Percentiles rank a stretch among this genome's conserved stretches.
Conservation (phyloP, 2,113 vertebrate genomes). For the Scolopax mira region DNA sequence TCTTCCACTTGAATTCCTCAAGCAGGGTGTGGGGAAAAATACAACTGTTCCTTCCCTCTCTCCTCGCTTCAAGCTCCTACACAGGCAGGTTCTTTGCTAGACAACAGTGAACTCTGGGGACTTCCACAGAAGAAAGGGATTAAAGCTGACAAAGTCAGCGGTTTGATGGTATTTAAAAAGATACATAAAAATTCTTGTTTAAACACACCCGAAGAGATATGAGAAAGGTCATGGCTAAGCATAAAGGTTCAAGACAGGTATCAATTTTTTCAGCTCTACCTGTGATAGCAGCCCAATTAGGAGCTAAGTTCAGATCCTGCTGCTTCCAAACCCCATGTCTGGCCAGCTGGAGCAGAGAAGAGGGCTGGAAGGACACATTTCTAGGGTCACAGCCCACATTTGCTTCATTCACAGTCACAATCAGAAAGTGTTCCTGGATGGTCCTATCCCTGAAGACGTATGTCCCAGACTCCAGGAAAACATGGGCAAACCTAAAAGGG, state of each 20-base stretch:
- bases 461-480: conserved; percentile 85
- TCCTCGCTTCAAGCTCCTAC: not conserved
- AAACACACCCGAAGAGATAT: not conserved
- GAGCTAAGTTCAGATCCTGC: conserved; percentile 77
- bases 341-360: conserved; percentile 83
- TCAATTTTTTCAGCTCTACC: conserved; percentile 62
- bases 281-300: conserved; percentile 84
- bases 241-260: not conserved
- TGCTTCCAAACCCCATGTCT: conserved; percentile 77
- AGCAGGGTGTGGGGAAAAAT: not conserved
- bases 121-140: not conserved
- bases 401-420: conserved; percentile 82
- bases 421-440: conserved; percentile 73
- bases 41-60: not conserved
- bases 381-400: conserved; percentile 74
- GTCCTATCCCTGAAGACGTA: conserved; percentile 86
- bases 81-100: not conserved
- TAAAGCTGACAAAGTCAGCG: not conserved
- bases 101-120: not conserved
- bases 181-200: not conserved
- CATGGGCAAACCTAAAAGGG: conserved; percentile 85
- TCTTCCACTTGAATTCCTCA: not conserved
- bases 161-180: not conserved
- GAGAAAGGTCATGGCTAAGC: not conserved
- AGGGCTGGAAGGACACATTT: conserved; percentile 79